Conservation (phyloP, 2,797 vertebrate species). For the Taeniopygia guttata region DNA sequence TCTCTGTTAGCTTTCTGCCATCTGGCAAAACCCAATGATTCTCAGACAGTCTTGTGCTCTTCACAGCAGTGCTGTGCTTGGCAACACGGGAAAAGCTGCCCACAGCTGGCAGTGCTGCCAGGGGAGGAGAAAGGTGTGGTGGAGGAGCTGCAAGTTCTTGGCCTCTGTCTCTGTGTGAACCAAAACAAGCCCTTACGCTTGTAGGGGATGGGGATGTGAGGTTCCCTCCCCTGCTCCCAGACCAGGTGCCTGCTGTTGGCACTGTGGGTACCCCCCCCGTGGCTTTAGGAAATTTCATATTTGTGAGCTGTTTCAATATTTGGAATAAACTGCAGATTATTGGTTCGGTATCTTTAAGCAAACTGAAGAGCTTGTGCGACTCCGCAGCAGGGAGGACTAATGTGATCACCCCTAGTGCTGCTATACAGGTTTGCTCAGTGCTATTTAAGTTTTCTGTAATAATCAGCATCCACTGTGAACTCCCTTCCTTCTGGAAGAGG, state of each 20-base stretch:
- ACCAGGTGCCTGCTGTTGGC: neutral
- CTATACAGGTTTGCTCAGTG: neutral
- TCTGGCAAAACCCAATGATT: neutral
- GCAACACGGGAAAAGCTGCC: neutral
- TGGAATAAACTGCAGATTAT: neutral
- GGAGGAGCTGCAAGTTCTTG: neutral
- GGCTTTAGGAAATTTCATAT: neutral
- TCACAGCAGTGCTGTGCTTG: neutral
- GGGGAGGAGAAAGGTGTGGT: neutral
- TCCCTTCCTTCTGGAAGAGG: neutral
- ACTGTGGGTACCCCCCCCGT: accelerated
- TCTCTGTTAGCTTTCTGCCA: neutral
- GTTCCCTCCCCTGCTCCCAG: neutral
- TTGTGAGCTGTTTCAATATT: neutral
- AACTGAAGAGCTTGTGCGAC: neutral
- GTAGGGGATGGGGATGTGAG: neutral
- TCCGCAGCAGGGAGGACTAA: neutral
- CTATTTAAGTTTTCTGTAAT: neutral
- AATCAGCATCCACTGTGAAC: neutral
- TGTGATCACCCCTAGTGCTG: neutral
- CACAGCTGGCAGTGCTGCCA: neutral
- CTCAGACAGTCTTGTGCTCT: neutral
- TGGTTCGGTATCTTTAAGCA: neutral
- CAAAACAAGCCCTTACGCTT: neutral
- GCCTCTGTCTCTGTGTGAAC: neutral